Evolutionary conservation across 2,888 invertebrate genomes (phyloP), one percentile per base, ranked within the genome.

Genomic region (Eucera pruinosa): DNA sequence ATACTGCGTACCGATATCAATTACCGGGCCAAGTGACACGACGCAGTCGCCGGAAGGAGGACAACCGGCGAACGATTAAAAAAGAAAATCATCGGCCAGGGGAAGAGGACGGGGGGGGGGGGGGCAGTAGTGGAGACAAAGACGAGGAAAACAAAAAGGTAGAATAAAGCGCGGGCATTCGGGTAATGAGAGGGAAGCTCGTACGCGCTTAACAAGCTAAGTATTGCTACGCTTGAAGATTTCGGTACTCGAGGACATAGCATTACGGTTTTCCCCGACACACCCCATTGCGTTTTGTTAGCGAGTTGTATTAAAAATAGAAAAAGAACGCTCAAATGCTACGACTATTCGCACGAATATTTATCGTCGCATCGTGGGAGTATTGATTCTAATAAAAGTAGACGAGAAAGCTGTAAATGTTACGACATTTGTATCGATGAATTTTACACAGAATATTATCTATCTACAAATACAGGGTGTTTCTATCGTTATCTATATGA

Each of bases 1-100:
- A 80, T 71, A 79, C 81, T 64, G 83, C 81, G 77, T 75, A 81
- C 83, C 83, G 78, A 84, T 84, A 84, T 84, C 84, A 84, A 84
- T 84, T 84, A 84, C 82, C 81, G 65, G 72, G 64, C 62, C 78
- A 74, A 84, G 79, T 85, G 84, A 85, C 84, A 78, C 76, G 77
- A 67, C 65, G 64, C 75, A 60, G 72, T 50, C 50, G 66, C 60
- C 47, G 41, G 25, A 43, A 48, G 61, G 55, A 60, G 72, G 41
- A 55, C 65, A 39, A 48, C 15, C 39, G 25, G 36, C 45, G 23
- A 18, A 57, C 60, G 73, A 73, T 71, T 71, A 75, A 80, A 74
- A 76, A 71, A 73, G 62, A 57, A 71, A 62, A 67, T 43, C 64
- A 45, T 36, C 52, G 15, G 23, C 33, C 25, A 33, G 18, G 1